These are phyloP conservation scores for Apis cerana DNA, from an alignment of 1,140 invertebrate species.

Conservation along the genomic window DNA sequence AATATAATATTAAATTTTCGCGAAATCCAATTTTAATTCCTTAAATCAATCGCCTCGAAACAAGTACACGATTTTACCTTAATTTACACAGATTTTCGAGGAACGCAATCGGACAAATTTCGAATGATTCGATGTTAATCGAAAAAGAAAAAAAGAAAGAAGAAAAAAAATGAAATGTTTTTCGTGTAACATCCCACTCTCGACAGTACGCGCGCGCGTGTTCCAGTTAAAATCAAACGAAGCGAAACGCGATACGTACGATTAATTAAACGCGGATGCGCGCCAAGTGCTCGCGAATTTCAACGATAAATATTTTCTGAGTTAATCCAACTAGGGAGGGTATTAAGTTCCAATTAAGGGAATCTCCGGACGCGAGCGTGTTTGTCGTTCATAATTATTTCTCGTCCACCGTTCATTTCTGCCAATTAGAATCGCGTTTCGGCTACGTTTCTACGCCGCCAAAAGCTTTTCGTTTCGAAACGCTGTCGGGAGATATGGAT, in stretches of 20 bases:
- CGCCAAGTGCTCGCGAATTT: background rate
- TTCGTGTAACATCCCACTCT: background rate
- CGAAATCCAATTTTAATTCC: too few relatives aligned
- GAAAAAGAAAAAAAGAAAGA: background rate
- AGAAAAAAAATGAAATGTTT: too few relatives aligned
- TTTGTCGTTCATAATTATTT: constrained; percentile 37
- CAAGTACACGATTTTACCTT: too few relatives aligned
- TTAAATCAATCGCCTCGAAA: too few relatives aligned
- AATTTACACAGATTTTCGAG: too few relatives aligned
- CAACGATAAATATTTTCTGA: constrained; percentile 20
- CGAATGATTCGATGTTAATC: constrained; percentile 1
- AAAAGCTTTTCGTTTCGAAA: background rate
- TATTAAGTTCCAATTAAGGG: constrained; percentile 22
- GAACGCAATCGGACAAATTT: too few relatives aligned
- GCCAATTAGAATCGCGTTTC: constrained; percentile 28
- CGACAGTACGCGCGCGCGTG: background rate
- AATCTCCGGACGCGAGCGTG: background rate
- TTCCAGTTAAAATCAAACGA: constrained; percentile 6
- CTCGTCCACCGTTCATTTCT: background rate
- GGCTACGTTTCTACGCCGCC: background rate
- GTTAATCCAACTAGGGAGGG: background rate
- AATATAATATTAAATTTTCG: too few relatives aligned
- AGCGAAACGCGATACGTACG: background rate
- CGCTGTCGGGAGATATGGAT: constrained; percentile 21
- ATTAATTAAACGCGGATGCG: constrained; percentile 16